phyloP scores from a whole-genome alignment of 2,888 invertebrate genomes.

The Cerastis rubricosa region DNA sequence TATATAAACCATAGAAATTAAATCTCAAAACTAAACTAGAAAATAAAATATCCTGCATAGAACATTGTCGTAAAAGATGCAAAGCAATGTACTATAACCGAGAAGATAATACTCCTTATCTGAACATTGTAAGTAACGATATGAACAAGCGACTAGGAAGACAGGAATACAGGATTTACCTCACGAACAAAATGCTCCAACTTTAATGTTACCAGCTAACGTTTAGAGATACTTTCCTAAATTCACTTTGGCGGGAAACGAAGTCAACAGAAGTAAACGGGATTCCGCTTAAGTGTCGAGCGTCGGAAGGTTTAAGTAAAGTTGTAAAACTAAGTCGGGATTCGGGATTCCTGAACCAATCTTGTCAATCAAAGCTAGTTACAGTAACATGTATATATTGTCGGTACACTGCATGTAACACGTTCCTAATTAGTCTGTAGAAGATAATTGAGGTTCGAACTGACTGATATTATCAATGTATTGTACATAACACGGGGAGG shows the following conservation, averaged over 20 bases:
- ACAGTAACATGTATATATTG: slow-evolving; percentile 44
- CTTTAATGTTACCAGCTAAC: slow-evolving; percentile 39
- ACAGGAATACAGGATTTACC: slow-evolving; percentile 38
- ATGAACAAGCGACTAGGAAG: slow-evolving; percentile 12
- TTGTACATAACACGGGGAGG: neutral
- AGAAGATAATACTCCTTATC: slow-evolving; percentile 35
- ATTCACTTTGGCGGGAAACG: slow-evolving; percentile 54
- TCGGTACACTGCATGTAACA: slow-evolving; percentile 53
- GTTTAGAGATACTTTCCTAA: slow-evolving; percentile 55
- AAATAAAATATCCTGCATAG: slow-evolving; percentile 29
- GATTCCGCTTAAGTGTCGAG: slow-evolving; percentile 52
- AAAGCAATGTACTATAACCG: slow-evolving; percentile 26
- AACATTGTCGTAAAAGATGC: slow-evolving; percentile 47
- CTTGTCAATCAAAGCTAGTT: slow-evolving; percentile 52
- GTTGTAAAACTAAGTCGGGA: slow-evolving; percentile 59
- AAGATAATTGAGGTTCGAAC: slow-evolving; percentile 51
- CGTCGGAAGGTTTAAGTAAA: slow-evolving; percentile 35
- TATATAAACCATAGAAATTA: slow-evolving; percentile 12
- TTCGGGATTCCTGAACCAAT: neutral
- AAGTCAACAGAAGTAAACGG: slow-evolving; percentile 57
- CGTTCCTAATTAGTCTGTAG: slow-evolving; percentile 50
- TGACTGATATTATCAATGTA: slow-evolving; percentile 10
- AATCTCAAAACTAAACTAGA: slow-evolving; percentile 25
- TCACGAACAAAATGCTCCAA: slow-evolving; percentile 47
- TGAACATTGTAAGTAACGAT: slow-evolving; percentile 55